These are phyloP conservation scores for Urocolius indicus DNA, from an alignment of 2,113 vertebrate genomes.

Conservation along the genomic window DNA sequence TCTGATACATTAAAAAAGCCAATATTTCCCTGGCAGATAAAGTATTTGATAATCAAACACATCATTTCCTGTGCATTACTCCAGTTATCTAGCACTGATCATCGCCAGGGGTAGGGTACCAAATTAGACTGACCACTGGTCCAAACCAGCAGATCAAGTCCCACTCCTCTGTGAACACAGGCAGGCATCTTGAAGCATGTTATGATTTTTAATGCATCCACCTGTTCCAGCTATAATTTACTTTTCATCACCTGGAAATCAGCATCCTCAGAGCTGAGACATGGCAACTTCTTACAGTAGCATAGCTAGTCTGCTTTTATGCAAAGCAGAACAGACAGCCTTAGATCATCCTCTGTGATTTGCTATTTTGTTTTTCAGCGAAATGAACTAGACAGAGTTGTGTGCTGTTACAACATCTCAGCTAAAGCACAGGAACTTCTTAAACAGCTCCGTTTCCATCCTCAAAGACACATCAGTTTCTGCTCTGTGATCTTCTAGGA, in stretches of 20 bases:
- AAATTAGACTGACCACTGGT: neutral
- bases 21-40: neutral
- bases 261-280: slow-evolving; percentile 2
- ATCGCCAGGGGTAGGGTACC: neutral
- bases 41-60: neutral
- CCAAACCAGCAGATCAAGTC: slow-evolving; percentile 1
- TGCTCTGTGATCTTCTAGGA: slow-evolving; percentile 17
- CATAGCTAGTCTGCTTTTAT: neutral
- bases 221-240: neutral
- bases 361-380: slow-evolving; percentile 33
- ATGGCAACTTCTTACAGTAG: neutral
- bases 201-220: neutral
- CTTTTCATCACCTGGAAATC: slow-evolving; percentile 50
- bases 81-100: neutral
- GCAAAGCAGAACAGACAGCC: slow-evolving; percentile 27
- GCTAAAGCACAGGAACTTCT: slow-evolving; percentile 4
- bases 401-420: neutral
- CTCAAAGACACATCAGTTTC: slow-evolving; percentile 44
- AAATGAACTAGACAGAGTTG: neutral
- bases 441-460: slow-evolving; percentile 26
- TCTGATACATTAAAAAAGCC: neutral
- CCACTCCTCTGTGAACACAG: neutral
- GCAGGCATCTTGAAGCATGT: neutral
- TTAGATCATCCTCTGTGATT: slow-evolving; percentile 49
- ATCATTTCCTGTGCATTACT: neutral